Evolutionary conservation across 1,140 invertebrate species (phyloP), one percentile per base, ranked within the genome.

Genomic region (Popillia japonica): DNA sequence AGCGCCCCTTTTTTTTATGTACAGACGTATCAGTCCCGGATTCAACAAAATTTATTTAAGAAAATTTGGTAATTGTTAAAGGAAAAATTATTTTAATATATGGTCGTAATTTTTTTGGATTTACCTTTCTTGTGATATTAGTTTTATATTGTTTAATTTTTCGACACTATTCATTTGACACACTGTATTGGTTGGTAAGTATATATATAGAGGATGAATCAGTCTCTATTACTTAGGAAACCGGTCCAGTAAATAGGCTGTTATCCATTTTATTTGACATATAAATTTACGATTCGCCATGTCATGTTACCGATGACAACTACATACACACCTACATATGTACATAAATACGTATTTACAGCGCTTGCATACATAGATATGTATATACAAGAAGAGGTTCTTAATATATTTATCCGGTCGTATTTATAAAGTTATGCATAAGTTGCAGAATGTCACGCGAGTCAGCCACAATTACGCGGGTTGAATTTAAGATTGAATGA

Each of bases 401-500:
- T 79, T 79, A 79, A 79, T 79, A 79, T 79, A 79, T 79, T 79
- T 79, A 79, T 79, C 79, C 79, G 72, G 79, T 78, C 34, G 77
- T 79, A 79, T 79, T 79, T 79, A 79, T 79, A 79, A 77, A 79
- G 72, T 73, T 78, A 77, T 79, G 78, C 78, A 78, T 72, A 79
- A 55, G 48, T 42, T 79, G 78, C 48, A n/a, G 48, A 55, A 55
- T 79, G 40, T 74, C 77, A 68, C 61, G 68, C 75, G 78, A 75
- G 78, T 79, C 78, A 79, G 55, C 68, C 61, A 76, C 78, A 72
- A 79, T 59, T 73, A 75, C 14, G 48, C 48, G 11, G 20, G 14
- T 11, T 23, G 72, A 73, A 42, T 40, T 34, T n/a, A 23, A 42
- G 22, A 73, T 42, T 23, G 14, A 42, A 23, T 10, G 48, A 17